A percentile compares a stretch with the other conserved stretches of the same genome.
These are phyloP conservation scores for Turdus rufiventris DNA, from an alignment of 2,113 vertebrate genomes.

Conservation along the genomic window DNA sequence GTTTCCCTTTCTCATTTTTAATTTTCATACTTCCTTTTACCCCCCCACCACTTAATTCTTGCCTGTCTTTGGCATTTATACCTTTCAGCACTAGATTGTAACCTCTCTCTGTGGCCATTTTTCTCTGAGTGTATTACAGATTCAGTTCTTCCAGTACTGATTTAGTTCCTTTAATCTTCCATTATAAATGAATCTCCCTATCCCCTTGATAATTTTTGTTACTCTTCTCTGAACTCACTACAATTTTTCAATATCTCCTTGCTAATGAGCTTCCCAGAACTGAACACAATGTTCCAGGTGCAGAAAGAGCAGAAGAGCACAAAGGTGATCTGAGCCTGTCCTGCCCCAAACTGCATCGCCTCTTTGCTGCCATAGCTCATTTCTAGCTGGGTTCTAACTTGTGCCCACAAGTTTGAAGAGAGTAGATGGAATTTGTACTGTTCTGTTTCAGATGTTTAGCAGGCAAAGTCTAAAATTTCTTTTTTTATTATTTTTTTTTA, in stretches of 20 bases:
- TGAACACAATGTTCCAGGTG: neutral
- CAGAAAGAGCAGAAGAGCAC: neutral
- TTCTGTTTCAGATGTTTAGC: neutral
- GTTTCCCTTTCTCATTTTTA: neutral
- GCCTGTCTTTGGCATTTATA: neutral
- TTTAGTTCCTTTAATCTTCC: constrained; percentile 55
- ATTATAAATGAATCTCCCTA: constrained; percentile 38
- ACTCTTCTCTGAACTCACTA: constrained; percentile 44
- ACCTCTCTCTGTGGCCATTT: neutral
- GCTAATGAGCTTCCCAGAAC: constrained; percentile 36
- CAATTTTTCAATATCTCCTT: constrained; percentile 45
- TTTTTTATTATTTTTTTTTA: neutral
- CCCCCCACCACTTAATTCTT: neutral
- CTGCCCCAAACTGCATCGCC: neutral
- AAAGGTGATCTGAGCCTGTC: neutral
- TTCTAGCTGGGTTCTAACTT: neutral
- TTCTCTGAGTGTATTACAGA: constrained; percentile 27
- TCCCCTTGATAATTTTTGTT: constrained; percentile 57
- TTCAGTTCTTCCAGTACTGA: constrained; percentile 2
- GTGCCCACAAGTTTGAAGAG: neutral
- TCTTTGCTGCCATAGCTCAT: neutral
- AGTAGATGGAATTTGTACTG: neutral
- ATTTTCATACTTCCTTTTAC: neutral
- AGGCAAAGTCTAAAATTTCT: neutral
- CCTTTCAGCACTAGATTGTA: neutral